These are phyloP conservation scores for Sparus aurata DNA, from an alignment of 2,797 vertebrate genomes.

Conservation along the genomic window DNA sequence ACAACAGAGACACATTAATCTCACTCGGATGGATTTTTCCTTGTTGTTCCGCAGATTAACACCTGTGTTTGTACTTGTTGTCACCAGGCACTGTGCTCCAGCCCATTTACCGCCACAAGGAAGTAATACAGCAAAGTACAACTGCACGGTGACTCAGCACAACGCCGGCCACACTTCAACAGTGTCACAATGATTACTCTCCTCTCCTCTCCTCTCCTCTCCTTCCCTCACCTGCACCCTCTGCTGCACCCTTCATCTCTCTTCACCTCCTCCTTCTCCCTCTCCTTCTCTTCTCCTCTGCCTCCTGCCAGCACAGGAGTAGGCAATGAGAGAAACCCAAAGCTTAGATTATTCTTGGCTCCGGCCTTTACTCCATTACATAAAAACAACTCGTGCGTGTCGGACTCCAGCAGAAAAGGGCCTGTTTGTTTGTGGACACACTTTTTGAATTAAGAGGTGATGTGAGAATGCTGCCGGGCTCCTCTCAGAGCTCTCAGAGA, in stretches of 20 bases:
- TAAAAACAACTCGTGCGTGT: constrained; percentile 14
- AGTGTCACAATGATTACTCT: neutral
- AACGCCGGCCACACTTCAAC: constrained; percentile 4
- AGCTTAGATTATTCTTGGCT: neutral
- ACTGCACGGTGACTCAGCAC: constrained; percentile 76
- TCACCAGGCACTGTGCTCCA: neutral
- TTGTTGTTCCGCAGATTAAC: neutral
- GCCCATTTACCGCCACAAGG: constrained; percentile 23
- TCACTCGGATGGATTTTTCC: neutral
- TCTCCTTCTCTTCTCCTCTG: neutral
- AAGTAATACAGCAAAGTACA: constrained; percentile 54
- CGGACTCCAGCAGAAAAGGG: neutral
- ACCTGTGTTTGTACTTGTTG: neutral
- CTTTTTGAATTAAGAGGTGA: constrained; percentile 16
- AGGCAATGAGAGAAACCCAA: neutral
- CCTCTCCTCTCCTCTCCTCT: neutral
- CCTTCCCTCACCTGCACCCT: no score
- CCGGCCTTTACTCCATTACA: constrained; percentile 1
- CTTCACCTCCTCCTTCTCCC: neutral
- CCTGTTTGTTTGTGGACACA: constrained; percentile 25
- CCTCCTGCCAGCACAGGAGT: neutral
- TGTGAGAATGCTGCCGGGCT: constrained; percentile 20
- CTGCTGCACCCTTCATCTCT: neutral
- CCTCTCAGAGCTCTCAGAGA: neutral
- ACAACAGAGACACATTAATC: neutral